A percentile compares a stretch with the other conserved stretches of the same genome.
Conservation (phyloP, 2,797 vertebrate species). For the Mormyrops boulengeri region DNA sequence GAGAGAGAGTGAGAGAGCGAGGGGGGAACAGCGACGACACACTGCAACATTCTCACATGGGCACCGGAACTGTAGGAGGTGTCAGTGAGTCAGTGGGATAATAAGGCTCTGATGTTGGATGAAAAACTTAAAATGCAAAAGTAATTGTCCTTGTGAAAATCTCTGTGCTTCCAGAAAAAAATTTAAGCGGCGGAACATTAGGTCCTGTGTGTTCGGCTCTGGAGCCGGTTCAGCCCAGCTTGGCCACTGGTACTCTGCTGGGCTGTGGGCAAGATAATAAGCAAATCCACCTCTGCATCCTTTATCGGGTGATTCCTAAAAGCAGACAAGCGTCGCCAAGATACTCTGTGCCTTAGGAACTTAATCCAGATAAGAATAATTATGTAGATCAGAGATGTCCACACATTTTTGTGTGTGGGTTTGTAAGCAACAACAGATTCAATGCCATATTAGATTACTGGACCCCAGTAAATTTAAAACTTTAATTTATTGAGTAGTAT, state of each 20-base stretch:
- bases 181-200: neutral
- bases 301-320: neutral
- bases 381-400: constrained; percentile 30
- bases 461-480: neutral
- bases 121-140: constrained; percentile 1
- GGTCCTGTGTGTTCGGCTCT: neutral
- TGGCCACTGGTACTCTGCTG: neutral
- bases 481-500: neutral
- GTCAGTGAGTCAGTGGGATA: neutral
- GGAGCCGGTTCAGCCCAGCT: neutral
- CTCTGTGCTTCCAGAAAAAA: neutral
- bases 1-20: neutral
- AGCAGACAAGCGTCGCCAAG: neutral
- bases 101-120: neutral
- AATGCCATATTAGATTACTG: neutral
- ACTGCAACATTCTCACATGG: neutral
- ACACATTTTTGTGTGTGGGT: constrained; percentile 17
- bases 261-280: neutral
- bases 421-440: neutral
- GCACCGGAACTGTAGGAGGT: neutral
- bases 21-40: neutral
- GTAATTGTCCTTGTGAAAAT: neutral
- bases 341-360: neutral
- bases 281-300: neutral
- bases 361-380: constrained; percentile 18